A percentile compares a stretch with the other conserved stretches of the same genome.
These are phyloP conservation scores for Ferdinandea cuprea DNA, from an alignment of 2,888 invertebrate genomes.

Conservation along the genomic window DNA sequence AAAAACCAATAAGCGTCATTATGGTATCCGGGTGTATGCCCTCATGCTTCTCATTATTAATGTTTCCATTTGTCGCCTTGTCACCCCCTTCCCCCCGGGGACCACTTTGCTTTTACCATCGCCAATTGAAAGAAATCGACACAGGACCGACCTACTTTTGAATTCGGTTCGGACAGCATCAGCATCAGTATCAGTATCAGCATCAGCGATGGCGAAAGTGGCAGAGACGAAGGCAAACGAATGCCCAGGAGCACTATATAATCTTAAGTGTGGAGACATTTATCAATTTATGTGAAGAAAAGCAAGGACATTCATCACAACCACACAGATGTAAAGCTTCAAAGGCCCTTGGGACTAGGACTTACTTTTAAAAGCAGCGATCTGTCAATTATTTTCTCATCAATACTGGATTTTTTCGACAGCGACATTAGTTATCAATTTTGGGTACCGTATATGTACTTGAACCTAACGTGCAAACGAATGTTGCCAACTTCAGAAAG, in stretches of 20 bases:
- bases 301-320: conserved; percentile 68
- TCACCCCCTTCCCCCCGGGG: conserved; percentile 52
- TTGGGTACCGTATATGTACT: not conserved
- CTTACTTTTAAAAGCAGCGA: conserved; percentile 66
- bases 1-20: conserved; percentile 72
- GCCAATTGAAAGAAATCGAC: conserved; percentile 67
- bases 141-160: conserved; percentile 54
- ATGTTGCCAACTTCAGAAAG: not conserved
- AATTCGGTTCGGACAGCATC: conserved; percentile 45
- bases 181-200: conserved; percentile 23
- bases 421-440: conserved; percentile 9
- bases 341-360: conserved; percentile 42
- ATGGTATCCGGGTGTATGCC: conserved; percentile 58
- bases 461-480: not conserved
- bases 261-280: conserved; percentile 73
- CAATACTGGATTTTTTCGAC: conserved; percentile 42
- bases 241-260: conserved; percentile 72
- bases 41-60: conserved; percentile 63
- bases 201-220: conserved; percentile 1
- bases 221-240: conserved; percentile 31
- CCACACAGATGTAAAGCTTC: conserved; percentile 44
- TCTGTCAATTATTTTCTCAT: conserved; percentile 68
- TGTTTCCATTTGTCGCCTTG: conserved; percentile 67
- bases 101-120: conserved; percentile 61
- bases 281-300: conserved; percentile 73